Evolutionary conservation across 2,113 vertebrate species (phyloP).

Genomic region (Carassius carassius): DNA sequence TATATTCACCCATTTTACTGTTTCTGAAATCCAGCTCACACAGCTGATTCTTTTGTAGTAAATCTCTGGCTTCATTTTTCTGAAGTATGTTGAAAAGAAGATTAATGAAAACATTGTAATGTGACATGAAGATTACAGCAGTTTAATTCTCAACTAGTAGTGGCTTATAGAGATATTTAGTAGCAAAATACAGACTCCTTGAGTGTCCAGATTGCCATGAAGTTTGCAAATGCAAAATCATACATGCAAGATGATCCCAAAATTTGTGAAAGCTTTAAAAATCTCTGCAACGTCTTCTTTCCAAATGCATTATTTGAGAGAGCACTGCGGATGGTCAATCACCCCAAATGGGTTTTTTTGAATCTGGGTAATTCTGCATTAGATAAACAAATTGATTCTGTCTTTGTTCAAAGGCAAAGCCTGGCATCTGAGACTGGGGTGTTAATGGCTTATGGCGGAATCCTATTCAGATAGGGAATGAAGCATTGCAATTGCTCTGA

Average conservation of each 20-base stretch:
- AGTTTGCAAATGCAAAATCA: background rate
- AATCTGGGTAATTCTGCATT: constrained; percentile 41
- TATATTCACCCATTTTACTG: background rate
- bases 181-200: background rate
- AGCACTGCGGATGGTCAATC: constrained; percentile 11
- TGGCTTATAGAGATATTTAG: too few species aligned
- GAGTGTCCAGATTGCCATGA: background rate
- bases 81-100: too few species aligned
- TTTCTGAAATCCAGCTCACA: background rate
- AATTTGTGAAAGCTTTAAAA: constrained; percentile 3
- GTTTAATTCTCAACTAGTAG: background rate
- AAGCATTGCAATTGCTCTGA: constrained; percentile 36
- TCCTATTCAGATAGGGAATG: constrained; percentile 37
- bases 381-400: constrained; percentile 55
- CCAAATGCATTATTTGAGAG: constrained; percentile 21
- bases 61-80: background rate
- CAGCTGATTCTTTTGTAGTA: background rate
- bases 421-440: constrained; percentile 18
- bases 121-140: background rate
- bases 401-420: constrained; percentile 35
- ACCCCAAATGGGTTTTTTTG: constrained; percentile 39
- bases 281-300: background rate
- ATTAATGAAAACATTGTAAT: background rate
- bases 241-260: background rate
- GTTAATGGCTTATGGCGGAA: constrained; percentile 31